Evolutionary conservation across 1,140 invertebrate species (phyloP).

Genomic region (Aphelenchoides fujianensis): DNA sequence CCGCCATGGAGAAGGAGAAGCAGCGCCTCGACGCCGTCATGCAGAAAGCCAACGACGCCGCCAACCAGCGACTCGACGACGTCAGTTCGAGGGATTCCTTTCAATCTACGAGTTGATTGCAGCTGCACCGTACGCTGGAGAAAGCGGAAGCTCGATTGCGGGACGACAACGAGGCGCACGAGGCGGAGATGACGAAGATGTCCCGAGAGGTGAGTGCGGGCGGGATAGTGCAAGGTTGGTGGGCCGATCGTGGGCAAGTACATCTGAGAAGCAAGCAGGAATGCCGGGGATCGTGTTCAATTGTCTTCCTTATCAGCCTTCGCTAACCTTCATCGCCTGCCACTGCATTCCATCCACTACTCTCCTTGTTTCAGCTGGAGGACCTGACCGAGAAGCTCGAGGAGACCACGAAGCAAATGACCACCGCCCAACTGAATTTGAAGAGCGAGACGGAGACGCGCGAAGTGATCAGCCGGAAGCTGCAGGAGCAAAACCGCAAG

Average conservation of each 20-base stretch:
- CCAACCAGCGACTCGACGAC: background rate
- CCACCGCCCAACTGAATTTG: background rate
- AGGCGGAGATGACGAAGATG: constrained; percentile 9
- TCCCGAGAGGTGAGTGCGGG: background rate
- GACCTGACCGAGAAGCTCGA: background rate
- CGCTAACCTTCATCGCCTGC: background rate
- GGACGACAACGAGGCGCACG: constrained; percentile 3
- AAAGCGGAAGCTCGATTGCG: background rate
- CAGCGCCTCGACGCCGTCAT: constrained; percentile 31
- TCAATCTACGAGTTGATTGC: background rate
- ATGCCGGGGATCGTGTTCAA: too few species aligned
- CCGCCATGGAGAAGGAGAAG: constrained; percentile 30
- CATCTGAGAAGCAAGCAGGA: too few species aligned
- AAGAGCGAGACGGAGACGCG: constrained; percentile 20
- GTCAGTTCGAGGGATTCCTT: too few species aligned
- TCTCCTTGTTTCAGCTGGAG: constrained; percentile 6
- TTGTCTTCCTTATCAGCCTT: background rate
- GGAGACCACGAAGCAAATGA: background rate
- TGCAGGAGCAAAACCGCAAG: constrained; percentile 28
- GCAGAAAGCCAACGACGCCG: constrained; percentile 31
- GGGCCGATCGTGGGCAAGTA: too few species aligned
- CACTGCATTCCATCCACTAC: background rate
- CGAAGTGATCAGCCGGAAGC: background rate
- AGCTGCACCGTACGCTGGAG: background rate
- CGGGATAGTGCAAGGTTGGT: too few species aligned